Conservation (phyloP, 2,797 vertebrate genomes). For the Syngnathus acus region DNA sequence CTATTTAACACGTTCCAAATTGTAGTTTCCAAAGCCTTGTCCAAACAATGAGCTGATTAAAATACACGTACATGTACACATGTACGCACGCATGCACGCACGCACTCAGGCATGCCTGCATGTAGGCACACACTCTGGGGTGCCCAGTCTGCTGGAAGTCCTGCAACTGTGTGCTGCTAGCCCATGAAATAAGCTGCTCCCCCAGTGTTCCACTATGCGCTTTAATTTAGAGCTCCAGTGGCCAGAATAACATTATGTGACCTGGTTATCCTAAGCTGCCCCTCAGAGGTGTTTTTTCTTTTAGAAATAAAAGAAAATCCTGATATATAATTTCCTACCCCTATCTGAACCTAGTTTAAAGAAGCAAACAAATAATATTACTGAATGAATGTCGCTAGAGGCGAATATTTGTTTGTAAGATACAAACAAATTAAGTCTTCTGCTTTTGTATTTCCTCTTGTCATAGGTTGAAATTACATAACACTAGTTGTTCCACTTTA, state of each 20-base stretch:
- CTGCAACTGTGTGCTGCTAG: slow-evolving; percentile 55
- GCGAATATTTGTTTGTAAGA: background rate
- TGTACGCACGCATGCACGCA: background rate
- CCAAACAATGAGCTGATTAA: background rate
- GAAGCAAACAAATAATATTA: background rate
- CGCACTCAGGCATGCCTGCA: slow-evolving; percentile 9
- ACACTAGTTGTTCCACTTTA: background rate
- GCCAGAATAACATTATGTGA: slow-evolving; percentile 54
- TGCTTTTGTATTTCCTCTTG: background rate
- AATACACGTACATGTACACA: background rate
- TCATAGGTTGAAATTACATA: background rate
- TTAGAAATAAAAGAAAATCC: background rate
- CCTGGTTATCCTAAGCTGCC: slow-evolving; percentile 42
- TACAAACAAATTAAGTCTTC: background rate
- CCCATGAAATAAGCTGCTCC: slow-evolving; percentile 69
- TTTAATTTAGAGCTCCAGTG: slow-evolving; percentile 66
- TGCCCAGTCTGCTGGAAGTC: slow-evolving; percentile 47
- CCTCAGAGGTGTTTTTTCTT: slow-evolving; percentile 24
- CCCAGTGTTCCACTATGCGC: slow-evolving; percentile 58
- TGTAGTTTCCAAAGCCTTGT: no score
- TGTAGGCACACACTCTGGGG: slow-evolving; percentile 12
- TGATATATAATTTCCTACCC: slow-evolving; percentile 1
- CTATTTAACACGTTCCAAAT: no score
- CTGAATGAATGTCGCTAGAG: background rate
- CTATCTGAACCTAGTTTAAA: background rate